Evolutionary conservation across 2,888 invertebrate genomes (phyloP), one percentile per base, ranked within the genome.

Genomic region (Eugnorisma glareosa): DNA sequence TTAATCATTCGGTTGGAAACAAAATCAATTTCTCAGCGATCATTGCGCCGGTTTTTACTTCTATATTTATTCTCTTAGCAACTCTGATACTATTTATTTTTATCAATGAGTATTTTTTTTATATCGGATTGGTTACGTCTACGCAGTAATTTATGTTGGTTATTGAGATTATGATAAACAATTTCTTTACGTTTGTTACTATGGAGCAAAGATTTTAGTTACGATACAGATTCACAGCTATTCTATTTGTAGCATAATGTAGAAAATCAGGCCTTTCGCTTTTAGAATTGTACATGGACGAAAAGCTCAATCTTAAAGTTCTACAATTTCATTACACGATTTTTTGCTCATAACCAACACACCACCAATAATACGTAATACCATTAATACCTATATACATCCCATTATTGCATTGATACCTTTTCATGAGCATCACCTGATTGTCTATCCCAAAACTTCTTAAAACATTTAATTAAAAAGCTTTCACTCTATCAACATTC

Each of bases 21-120:
- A 75, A 82, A 88, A 85, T 84, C 81, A 79, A 87, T 88, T 86
- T 83, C 87, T 84, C 75, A 71, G 73, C 57, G 75, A 75, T 77
- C 84, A 82, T 81, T 86, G 74, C 74, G 77, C 76, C 59, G 67
- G 81, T 72, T 76, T 73, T 77, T 75, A 79, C 48, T 71, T 68
- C 67, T 76, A 77, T 81, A 77, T 81, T 73, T 78, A 73, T 74
- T 67, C 72, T 80, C 79, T 67, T 86, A 80, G 86, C 57, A 84
- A 84, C 83, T 35, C 13, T 37, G 54, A 73, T 77, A 68, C 31
- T 68, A 76, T 81, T 67, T 77, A 87, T 77, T 77, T 82, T 67
- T 77, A 75, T 84, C 75, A 73, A 81, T 75, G 76, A 75, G 51
- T 75, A 43, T 75, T 70, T 73, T 84, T 45, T 75, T 75, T 76